Conservation (phyloP, 2,113 vertebrate genomes). For the Protomyctophum bolini region DNA sequence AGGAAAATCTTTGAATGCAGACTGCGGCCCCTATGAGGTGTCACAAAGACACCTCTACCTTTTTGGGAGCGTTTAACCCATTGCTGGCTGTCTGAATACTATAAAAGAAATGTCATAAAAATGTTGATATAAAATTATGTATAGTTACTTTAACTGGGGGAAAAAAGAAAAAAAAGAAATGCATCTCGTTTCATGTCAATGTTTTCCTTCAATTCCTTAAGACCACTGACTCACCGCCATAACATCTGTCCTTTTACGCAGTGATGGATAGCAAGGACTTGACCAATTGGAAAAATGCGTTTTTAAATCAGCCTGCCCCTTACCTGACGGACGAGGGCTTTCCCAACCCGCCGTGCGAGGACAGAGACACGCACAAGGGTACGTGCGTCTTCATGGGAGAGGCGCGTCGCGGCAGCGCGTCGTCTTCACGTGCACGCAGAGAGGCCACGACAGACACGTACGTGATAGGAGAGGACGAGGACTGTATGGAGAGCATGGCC, state of each 20-base stretch:
- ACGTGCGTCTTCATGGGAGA: background rate
- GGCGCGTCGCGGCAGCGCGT: background rate
- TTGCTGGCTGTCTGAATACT: too few relatives aligned
- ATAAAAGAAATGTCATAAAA: too few relatives aligned
- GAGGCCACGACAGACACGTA: conserved; percentile 79
- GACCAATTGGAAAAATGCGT: conserved; percentile 92
- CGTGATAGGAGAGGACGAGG: conserved; percentile 85
- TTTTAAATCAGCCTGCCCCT: conserved; percentile 83
- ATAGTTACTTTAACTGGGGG: too few relatives aligned
- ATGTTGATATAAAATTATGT: too few relatives aligned
- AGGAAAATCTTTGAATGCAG: too few relatives aligned
- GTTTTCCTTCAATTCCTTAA: background rate
- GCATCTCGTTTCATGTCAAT: too few relatives aligned
- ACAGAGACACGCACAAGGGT: background rate
- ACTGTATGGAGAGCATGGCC: conserved; percentile 83
- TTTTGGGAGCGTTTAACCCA: too few relatives aligned
- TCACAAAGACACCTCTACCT: too few relatives aligned
- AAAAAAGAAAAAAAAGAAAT: too few relatives aligned
- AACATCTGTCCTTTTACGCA: conserved; percentile 56
- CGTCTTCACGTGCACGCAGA: conserved; percentile 28
- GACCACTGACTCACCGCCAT: conserved; percentile 11
- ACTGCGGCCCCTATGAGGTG: too few relatives aligned
- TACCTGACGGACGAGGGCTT: conserved; percentile 94
- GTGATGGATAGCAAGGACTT: conserved; percentile 88
- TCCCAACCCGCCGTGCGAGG: conserved; percentile 84